phyloP scores from a whole-genome alignment of 2,888 invertebrate species.

The Luperina nickerlii region DNA sequence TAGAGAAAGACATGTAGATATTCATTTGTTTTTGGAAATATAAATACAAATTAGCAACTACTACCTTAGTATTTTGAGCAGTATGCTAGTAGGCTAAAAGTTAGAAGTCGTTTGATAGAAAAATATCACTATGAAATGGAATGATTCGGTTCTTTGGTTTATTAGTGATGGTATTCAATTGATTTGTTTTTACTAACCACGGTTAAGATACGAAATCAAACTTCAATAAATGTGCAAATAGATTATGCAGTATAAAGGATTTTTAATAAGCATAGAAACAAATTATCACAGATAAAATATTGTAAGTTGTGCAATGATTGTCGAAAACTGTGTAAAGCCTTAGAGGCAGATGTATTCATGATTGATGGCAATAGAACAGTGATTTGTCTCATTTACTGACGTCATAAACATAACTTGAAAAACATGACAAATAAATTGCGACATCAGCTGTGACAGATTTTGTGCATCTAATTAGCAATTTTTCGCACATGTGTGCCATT shows the following conservation, averaged over 20 bases:
- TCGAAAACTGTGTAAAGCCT: not conserved
- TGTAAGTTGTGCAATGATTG: not conserved
- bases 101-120: not conserved
- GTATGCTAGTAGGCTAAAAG: not conserved
- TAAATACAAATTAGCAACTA: not conserved
- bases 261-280: not conserved
- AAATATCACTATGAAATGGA: not conserved
- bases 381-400: not conserved
- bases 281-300: not conserved
- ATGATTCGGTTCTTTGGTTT: not conserved
- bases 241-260: not conserved
- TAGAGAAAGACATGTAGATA: not conserved
- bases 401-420: not conserved
- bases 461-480: not conserved
- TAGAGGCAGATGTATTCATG: not conserved
- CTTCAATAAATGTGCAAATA: too few relatives aligned
- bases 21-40: not conserved
- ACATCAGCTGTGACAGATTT: not conserved
- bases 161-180: not conserved
- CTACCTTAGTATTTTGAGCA: not conserved
- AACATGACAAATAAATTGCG: not conserved
- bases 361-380: not conserved
- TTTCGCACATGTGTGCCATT: not conserved
- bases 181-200: not conserved
- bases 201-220: not conserved